phyloP scores from a whole-genome alignment of 2,113 vertebrate genomes.

The Tapirus terrestris region DNA sequence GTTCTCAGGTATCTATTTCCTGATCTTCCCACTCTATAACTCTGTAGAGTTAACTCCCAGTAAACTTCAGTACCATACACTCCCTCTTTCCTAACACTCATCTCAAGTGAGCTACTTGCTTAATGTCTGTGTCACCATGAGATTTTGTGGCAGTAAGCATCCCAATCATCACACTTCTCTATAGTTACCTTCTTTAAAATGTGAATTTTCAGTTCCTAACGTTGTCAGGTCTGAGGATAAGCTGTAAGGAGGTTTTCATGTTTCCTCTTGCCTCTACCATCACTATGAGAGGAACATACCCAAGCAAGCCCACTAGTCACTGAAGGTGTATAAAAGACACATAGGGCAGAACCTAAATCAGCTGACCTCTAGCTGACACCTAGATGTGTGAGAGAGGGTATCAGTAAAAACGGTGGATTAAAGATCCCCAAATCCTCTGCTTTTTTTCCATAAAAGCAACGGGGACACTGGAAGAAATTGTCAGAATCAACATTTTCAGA shows the following conservation, averaged over 20 bases:
- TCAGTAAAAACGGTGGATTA: background rate
- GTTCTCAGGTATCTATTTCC: background rate
- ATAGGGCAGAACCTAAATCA: background rate
- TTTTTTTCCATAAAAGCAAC: background rate
- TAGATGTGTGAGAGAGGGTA: background rate
- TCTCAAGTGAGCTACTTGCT: background rate
- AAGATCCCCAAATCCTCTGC: background rate
- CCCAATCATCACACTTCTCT: background rate
- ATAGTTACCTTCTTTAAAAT: background rate
- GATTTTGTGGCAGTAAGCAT: background rate
- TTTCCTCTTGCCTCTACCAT: background rate
- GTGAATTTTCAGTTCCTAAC: background rate
- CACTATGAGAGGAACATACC: background rate
- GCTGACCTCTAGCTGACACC: background rate
- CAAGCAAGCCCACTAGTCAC: background rate
- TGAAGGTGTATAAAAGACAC: background rate
- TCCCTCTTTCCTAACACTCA: background rate
- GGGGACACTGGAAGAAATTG: background rate
- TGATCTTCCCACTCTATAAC: background rate
- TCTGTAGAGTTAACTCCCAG: background rate
- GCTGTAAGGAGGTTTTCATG: background rate
- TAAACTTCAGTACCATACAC: rapidly evolving
- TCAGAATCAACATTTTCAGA: background rate
- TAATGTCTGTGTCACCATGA: background rate
- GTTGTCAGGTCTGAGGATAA: background rate